phyloP scores from a whole-genome alignment of 2,888 invertebrate genomes.

The Crocallis elinguaria region DNA sequence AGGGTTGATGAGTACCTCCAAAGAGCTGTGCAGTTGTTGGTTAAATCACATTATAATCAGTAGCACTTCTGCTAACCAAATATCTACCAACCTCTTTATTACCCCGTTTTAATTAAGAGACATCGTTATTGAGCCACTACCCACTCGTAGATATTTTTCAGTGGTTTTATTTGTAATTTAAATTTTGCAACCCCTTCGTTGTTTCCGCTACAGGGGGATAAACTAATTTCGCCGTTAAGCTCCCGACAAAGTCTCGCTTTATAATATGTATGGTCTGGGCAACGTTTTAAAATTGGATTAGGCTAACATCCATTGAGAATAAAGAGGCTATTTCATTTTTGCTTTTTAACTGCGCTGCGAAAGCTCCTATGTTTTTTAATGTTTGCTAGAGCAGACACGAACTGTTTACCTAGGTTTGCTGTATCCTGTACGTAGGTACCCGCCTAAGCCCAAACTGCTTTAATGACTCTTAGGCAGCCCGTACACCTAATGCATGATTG shows the following conservation, averaged over 20 bases:
- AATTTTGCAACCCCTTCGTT: slow-evolving; percentile 81
- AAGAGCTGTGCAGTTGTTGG: no score
- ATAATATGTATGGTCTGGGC: slow-evolving; percentile 66
- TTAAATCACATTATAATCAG: neutral
- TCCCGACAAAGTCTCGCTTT: slow-evolving; percentile 76
- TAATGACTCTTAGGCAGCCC: no score
- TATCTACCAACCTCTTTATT: slow-evolving; percentile 66
- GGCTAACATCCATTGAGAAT: slow-evolving; percentile 56
- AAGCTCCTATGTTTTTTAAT: slow-evolving; percentile 25
- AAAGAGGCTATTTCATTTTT: slow-evolving; percentile 43
- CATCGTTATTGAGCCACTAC: slow-evolving; percentile 82
- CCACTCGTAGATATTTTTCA: slow-evolving; percentile 83
- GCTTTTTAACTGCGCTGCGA: slow-evolving; percentile 32
- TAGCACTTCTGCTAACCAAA: neutral
- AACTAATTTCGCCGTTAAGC: slow-evolving; percentile 85
- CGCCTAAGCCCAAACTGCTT: no score
- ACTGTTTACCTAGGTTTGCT: slow-evolving; percentile 1
- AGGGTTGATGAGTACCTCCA: no score
- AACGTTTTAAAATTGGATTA: slow-evolving; percentile 78
- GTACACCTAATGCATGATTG: no score
- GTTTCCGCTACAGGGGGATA: slow-evolving; percentile 78
- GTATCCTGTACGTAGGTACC: no score
- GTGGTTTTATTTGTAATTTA: slow-evolving; percentile 85
- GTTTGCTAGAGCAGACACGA: slow-evolving; percentile 7
- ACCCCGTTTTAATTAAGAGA: slow-evolving; percentile 83